Conservation (phyloP, 1,140 invertebrate species). For the Dolichoris vasculosae region DNA sequence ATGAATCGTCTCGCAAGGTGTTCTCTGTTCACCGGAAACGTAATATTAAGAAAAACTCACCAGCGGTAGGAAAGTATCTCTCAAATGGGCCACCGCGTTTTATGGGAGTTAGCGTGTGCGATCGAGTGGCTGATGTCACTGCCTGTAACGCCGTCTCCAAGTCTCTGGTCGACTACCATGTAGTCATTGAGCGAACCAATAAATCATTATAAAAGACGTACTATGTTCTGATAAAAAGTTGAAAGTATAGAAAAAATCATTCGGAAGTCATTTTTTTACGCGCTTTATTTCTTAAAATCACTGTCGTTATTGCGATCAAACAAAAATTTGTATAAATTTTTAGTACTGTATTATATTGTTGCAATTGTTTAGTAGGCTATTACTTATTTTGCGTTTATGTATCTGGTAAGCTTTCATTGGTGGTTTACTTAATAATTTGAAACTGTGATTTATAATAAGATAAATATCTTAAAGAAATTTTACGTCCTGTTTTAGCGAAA, state of each 20-base stretch:
- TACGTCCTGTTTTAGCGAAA: no score
- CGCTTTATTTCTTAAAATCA: slow-evolving; percentile 26
- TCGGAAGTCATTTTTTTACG: slow-evolving; percentile 5
- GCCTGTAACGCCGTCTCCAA: slow-evolving; percentile 81
- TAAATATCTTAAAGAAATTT: no score
- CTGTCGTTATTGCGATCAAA: slow-evolving; percentile 35
- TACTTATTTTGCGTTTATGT: no score
- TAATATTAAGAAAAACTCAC: slow-evolving; percentile 77
- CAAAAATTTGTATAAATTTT: not conserved
- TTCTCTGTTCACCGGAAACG: slow-evolving; percentile 62
- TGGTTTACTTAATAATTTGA: no score
- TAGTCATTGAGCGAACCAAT: slow-evolving; percentile 74
- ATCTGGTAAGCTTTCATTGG: no score
- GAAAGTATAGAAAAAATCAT: slow-evolving; percentile 32
- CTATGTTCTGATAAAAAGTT: slow-evolving; percentile 60
- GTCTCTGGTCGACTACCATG: slow-evolving; percentile 72
- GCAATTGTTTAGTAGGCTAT: no score
- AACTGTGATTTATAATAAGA: no score
- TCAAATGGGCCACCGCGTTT: slow-evolving; percentile 83
- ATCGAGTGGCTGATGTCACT: slow-evolving; percentile 80
- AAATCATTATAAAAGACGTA: slow-evolving; percentile 73
- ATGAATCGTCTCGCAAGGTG: not conserved
- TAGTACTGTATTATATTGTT: slow-evolving; percentile 21
- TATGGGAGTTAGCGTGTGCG: slow-evolving; percentile 82
- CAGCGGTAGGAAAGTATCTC: slow-evolving; percentile 87